phyloP scores from a whole-genome alignment of 1,140 invertebrate species.

The Cryptotermes secundus region DNA sequence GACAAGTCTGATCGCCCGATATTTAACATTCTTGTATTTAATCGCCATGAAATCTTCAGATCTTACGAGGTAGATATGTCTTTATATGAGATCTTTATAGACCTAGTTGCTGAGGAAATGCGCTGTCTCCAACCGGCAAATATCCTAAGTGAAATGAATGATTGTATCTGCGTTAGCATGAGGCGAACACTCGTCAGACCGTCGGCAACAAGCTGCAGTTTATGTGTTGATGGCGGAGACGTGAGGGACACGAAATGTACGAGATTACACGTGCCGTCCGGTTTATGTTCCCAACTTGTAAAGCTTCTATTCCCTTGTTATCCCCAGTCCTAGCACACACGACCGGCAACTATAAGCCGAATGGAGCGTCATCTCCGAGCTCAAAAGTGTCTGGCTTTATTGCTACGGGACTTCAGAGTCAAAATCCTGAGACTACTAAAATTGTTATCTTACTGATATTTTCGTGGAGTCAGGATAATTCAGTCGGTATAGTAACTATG shows the following conservation, averaged over 20 bases:
- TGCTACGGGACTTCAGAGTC: background rate
- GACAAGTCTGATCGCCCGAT: no score
- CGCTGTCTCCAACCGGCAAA: no score
- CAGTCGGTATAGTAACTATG: no score
- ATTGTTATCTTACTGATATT: background rate
- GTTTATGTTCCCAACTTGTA: background rate
- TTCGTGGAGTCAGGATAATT: no score
- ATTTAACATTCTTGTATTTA: no score
- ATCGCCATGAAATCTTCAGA: no score
- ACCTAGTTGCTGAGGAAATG: no score
- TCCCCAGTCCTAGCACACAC: background rate
- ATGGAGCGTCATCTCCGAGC: background rate
- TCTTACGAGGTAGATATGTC: no score
- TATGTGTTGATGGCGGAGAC: conserved; percentile 4
- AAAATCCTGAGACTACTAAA: background rate
- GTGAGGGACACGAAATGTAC: background rate
- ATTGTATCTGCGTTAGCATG: no score
- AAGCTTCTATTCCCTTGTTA: conserved; percentile 5
- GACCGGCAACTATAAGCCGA: background rate
- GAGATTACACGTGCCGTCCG: background rate
- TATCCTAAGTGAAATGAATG: no score
- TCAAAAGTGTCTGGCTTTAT: background rate
- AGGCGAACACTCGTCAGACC: background rate
- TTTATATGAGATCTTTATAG: no score
- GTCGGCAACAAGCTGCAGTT: conserved; percentile 2